Evolutionary conservation across 1,140 invertebrate genomes (phyloP).

Genomic region (Papilio glaucus): DNA sequence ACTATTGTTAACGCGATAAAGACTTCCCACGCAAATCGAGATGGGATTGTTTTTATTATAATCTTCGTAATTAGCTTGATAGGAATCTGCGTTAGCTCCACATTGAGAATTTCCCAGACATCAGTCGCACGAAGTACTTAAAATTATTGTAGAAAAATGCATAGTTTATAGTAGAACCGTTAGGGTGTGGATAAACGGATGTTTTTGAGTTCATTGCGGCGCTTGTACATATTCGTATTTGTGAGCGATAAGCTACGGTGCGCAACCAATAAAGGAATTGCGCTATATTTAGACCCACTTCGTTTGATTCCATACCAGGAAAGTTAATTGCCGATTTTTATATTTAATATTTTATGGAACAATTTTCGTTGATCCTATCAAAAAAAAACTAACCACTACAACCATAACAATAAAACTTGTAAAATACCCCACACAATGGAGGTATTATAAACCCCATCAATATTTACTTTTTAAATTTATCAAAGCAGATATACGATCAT

Average conservation of each 20-base stretch:
- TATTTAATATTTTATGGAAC: slow-evolving; percentile 37
- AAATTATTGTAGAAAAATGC: slow-evolving; percentile 54
- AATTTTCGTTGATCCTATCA: slow-evolving; percentile 44
- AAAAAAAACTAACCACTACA: too few relatives aligned
- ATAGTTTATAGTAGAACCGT: slow-evolving; percentile 61
- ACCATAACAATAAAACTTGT: too few relatives aligned
- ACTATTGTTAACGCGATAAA: slow-evolving; percentile 10
- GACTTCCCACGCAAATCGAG: slow-evolving; percentile 30
- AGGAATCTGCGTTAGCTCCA: slow-evolving; percentile 25
- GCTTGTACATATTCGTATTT: slow-evolving; percentile 68
- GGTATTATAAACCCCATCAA: not conserved
- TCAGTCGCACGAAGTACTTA: slow-evolving; percentile 37
- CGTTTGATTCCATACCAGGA: slow-evolving; percentile 57
- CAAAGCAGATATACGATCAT: too few relatives aligned
- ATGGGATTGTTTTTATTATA: slow-evolving; percentile 33
- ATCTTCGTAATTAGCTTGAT: slow-evolving; percentile 29
- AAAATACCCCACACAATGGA: too few relatives aligned
- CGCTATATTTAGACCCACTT: slow-evolving; percentile 72
- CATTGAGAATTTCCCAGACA: slow-evolving; percentile 30
- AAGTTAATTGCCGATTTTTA: not conserved
- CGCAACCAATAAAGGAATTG: slow-evolving; percentile 57
- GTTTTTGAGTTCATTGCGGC: slow-evolving; percentile 67
- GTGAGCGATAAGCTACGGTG: slow-evolving; percentile 73
- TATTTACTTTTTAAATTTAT: too few relatives aligned
- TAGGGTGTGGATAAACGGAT: slow-evolving; percentile 62